Evolutionary conservation across 2,113 vertebrate genomes (phyloP).

Genomic region (Aramus guarauna): DNA sequence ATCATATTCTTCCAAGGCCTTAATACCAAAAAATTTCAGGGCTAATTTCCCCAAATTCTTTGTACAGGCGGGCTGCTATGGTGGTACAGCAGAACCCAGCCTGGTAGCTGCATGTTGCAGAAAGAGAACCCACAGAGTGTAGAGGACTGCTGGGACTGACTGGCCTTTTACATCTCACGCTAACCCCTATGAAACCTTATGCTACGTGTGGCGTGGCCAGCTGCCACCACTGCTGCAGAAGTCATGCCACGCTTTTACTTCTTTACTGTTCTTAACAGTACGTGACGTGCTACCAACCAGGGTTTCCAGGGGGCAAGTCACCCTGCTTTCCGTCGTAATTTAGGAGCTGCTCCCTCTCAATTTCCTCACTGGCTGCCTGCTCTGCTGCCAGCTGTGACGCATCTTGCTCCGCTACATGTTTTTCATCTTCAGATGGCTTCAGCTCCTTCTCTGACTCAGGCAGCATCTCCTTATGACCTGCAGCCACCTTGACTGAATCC

Average conservation of each 20-base stretch:
- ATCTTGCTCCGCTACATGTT: neutral
- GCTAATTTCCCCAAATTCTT: neutral
- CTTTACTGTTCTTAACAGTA: neutral
- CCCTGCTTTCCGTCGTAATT: conserved; percentile 9
- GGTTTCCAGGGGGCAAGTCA: neutral
- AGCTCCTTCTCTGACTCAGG: neutral
- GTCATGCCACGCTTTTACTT: neutral
- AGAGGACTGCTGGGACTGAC: neutral
- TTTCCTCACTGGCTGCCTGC: conserved; percentile 39
- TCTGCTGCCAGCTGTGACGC: neutral
- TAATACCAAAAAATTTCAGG: neutral
- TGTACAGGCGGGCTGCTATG: neutral
- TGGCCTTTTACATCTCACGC: neutral
- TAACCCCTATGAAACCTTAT: neutral
- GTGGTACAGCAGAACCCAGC: neutral
- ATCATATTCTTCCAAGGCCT: neutral
- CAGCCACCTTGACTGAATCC: neutral
- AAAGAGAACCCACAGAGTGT: neutral
- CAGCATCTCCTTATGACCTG: neutral
- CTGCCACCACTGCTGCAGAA: neutral
- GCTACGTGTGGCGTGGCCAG: neutral
- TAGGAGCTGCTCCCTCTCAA: conserved; percentile 71
- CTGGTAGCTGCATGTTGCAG: neutral
- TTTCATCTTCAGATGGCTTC: neutral
- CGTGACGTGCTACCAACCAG: conserved; percentile 39